Evolutionary conservation across 2,113 vertebrate species (phyloP).

Genomic region (crab-eating macaque (Macaca fascicularis)): T2T-MFA8v1.1 NC_088381.1:129864001-129864500

Average conservation of each 20-base stretch:
- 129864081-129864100: not conserved
- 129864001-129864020: not conserved
- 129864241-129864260: not conserved
- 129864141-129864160: not conserved
- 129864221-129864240: not conserved
- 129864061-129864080: not conserved
- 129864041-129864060: not conserved
- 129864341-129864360: not conserved
- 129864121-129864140: not conserved
- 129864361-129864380: not conserved
- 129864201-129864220: not conserved
- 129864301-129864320: not conserved
- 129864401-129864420: not conserved
- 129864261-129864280: too few species aligned
- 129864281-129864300: not conserved
- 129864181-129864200: not conserved
- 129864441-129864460: not conserved
- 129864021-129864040: slow-evolving; percentile 24
- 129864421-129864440: not conserved
- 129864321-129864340: not conserved
- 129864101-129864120: slow-evolving; percentile 8
- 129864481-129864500: not conserved
- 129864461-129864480: not conserved
- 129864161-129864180: not conserved
- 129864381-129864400: not conserved